Base-by-base conservation (phyloP, 2,113 vertebrate species). In the Balaenoptera acutorostrata region DNA sequence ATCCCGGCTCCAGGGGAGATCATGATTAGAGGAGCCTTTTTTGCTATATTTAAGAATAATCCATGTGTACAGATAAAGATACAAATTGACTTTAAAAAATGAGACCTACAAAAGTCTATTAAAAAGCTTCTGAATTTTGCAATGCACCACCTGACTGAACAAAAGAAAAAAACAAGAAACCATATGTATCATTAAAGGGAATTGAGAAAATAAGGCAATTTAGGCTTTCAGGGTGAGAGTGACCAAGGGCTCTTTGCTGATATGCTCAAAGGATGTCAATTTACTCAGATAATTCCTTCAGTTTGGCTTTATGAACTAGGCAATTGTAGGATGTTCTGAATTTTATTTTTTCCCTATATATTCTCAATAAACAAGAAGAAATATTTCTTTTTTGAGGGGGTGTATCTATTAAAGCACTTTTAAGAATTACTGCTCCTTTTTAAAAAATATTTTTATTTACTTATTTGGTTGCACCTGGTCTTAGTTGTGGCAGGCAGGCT, bases 291-390 rank as follows among this genome's bases (percentile, higher is more conserved):
- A n/a, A 57, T 85, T 66, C 6, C 57, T 89, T 91, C 88, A 15
- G 12, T 88, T 95, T 88, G 31, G 12, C 69, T 81, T 20, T 59
- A 63, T 23, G 39, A 75, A 82, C 8, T 39, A 87, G 44, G 33
- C 33, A 80, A 46, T 44, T 46, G 4, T 71, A 66, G 46, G 57
- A 33, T 75, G 20, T 81, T 92, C 39, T 90, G 23, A 94, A 89
- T 90, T 88, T 23, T 55, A 1, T 55, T 63, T 17, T 2, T 11
- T 9, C 8, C 33, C 4, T 7, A 71, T 64, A 25, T 84, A 59
- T 63, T 88, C 68, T 96, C 33, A 69, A 74, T 63, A 96, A 86
- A 15, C 18, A 75, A 85, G 31, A 87, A 84, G 44, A 88, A 96
- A 63, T 52, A 93, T 59, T 69, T 93, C n/a, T 95, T 52, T 85